A percentile compares a stretch with the other conserved stretches of the same genome.
These are phyloP conservation scores for Gorsachius goisagi DNA, from an alignment of 2,113 vertebrate genomes.

Conservation along the genomic window DNA sequence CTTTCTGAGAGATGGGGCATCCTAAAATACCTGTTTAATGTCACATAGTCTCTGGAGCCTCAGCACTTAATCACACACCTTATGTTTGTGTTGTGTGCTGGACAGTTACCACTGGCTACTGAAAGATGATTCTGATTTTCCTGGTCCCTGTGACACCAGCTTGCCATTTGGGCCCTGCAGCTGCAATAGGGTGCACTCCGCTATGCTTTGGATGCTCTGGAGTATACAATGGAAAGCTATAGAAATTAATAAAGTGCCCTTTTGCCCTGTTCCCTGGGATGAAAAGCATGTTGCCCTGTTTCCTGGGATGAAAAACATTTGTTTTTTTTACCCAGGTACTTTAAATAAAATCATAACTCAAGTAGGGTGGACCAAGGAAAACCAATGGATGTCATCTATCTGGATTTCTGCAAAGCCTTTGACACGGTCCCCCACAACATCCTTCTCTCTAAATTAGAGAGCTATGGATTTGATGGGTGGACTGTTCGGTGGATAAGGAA, in stretches of 20 bases:
- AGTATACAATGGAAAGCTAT: background rate
- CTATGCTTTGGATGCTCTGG: background rate
- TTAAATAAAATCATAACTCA: background rate
- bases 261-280: background rate
- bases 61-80: fast-evolving
- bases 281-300: background rate
- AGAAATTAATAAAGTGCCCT: background rate
- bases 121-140: background rate
- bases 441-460: no score
- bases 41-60: background rate
- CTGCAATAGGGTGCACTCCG: background rate
- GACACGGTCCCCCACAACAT: no score
- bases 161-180: background rate
- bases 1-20: background rate
- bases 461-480: no score
- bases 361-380: no score
- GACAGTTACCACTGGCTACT: background rate
- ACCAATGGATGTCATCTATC: no score
- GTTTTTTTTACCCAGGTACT: background rate
- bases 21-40: background rate
- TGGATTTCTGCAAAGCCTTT: no score
- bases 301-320: background rate
- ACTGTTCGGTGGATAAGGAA: no score
- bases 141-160: background rate
- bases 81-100: background rate